Conservation (phyloP, 2,113 vertebrate genomes). For the Crotalus helleri region DNA sequence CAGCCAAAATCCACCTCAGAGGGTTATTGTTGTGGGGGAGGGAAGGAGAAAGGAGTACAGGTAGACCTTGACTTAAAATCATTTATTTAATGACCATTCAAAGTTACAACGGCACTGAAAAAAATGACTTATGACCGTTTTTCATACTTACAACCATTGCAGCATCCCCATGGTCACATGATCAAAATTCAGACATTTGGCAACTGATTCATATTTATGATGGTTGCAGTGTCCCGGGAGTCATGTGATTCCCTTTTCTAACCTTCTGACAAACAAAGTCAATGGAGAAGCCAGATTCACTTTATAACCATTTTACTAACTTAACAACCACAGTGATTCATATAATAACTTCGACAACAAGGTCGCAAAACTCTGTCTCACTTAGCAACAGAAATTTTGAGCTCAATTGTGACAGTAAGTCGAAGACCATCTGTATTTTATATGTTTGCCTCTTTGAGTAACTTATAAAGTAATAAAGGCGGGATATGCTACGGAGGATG, state of each 20-base stretch:
- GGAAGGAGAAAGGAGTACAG: neutral
- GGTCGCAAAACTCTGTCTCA: no score
- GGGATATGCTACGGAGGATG: no score
- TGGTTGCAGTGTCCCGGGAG: neutral
- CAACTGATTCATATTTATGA: neutral
- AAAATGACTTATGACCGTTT: neutral
- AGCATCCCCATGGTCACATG: neutral
- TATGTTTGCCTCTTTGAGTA: no score
- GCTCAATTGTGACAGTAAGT: no score
- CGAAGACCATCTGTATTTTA: no score
- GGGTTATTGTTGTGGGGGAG: neutral
- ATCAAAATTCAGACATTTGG: neutral
- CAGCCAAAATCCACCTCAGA: neutral
- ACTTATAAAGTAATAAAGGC: no score
- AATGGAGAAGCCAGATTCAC: no score
- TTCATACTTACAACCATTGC: neutral
- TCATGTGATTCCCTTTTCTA: neutral
- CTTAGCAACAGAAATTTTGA: no score
- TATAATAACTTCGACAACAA: no score
- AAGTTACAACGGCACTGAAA: neutral
- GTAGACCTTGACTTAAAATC: neutral
- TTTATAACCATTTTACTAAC: no score
- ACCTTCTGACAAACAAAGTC: neutral
- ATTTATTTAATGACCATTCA: neutral
- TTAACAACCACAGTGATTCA: no score